Evolutionary conservation across 2,113 vertebrate species (phyloP).

Genomic region (Euleptes europaea): DNA sequence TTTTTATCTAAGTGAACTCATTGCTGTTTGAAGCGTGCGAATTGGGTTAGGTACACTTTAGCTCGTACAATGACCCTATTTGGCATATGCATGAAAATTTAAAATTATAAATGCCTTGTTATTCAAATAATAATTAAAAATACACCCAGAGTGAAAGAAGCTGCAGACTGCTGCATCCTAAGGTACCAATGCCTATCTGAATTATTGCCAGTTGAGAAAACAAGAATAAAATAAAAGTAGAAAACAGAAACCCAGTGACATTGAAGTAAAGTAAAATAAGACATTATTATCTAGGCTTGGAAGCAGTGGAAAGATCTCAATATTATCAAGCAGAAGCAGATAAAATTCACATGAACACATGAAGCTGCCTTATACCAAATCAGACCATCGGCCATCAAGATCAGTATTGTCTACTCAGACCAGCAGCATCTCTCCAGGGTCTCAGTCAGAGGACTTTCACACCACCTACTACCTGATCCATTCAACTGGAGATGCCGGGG

Average conservation of each 20-base stretch:
- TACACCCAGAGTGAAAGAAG: background rate
- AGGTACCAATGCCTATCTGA: background rate
- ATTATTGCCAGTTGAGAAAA: background rate
- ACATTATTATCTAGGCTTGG: background rate
- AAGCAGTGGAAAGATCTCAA: background rate
- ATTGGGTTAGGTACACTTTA: no score
- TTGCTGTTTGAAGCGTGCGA: no score
- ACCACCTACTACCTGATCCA: no score
- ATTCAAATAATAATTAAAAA: background rate
- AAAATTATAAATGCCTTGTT: background rate
- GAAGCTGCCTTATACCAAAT: no score
- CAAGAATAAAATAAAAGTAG: background rate
- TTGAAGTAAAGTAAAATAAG: background rate
- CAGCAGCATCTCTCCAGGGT: no score
- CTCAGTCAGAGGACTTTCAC: no score
- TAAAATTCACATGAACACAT: background rate
- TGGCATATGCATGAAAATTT: background rate
- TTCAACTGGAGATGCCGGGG: no score
- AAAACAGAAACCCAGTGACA: background rate
- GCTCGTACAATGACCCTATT: no score
- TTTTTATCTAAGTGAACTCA: background rate
- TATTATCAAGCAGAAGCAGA: background rate
- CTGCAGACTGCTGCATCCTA: background rate
- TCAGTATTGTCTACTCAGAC: no score
- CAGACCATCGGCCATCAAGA: no score